These are phyloP conservation scores for Hydropsyche betteni DNA, from an alignment of 2,888 invertebrate species.

Conservation along the genomic window DNA sequence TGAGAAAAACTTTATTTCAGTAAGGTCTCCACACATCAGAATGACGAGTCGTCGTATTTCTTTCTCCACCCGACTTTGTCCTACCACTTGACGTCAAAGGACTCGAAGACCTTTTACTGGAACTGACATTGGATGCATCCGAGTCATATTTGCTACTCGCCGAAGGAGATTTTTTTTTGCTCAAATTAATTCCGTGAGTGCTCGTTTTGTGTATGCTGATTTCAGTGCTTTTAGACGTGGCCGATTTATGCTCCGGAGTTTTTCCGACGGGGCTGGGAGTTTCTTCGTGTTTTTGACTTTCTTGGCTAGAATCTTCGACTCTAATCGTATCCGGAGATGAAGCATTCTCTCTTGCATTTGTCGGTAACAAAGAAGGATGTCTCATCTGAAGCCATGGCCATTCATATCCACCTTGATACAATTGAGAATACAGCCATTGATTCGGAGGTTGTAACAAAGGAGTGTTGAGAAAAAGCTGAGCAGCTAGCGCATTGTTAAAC, in stretches of 20 bases:
- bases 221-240: slow-evolving; percentile 52
- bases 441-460: slow-evolving; percentile 79
- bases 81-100: slow-evolving; percentile 56
- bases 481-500: slow-evolving; percentile 70
- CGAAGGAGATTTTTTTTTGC: slow-evolving; percentile 53
- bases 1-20: slow-evolving; percentile 55
- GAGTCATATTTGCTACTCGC: slow-evolving; percentile 58
- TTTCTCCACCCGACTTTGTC: slow-evolving; percentile 57
- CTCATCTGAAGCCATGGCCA: slow-evolving; percentile 72
- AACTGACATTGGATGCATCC: slow-evolving; percentile 60
- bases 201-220: slow-evolving; percentile 29
- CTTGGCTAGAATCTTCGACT: slow-evolving; percentile 54
- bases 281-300: slow-evolving; percentile 52
- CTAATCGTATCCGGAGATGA: slow-evolving; percentile 52
- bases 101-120: slow-evolving; percentile 66
- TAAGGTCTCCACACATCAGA: slow-evolving; percentile 85
- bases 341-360: slow-evolving; percentile 46
- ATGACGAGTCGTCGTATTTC: slow-evolving; percentile 60
- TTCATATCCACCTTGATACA: slow-evolving; percentile 75
- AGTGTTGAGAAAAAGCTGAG: slow-evolving; percentile 78
- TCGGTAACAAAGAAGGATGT: slow-evolving; percentile 54
- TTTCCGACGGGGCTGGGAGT: slow-evolving; percentile 47
- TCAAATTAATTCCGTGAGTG: slow-evolving; percentile 55
- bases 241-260: slow-evolving; percentile 53
- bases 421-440: slow-evolving; percentile 81